Evolutionary conservation across 2,888 invertebrate genomes (phyloP).

Genomic region (Drosophila leonis): DNA sequence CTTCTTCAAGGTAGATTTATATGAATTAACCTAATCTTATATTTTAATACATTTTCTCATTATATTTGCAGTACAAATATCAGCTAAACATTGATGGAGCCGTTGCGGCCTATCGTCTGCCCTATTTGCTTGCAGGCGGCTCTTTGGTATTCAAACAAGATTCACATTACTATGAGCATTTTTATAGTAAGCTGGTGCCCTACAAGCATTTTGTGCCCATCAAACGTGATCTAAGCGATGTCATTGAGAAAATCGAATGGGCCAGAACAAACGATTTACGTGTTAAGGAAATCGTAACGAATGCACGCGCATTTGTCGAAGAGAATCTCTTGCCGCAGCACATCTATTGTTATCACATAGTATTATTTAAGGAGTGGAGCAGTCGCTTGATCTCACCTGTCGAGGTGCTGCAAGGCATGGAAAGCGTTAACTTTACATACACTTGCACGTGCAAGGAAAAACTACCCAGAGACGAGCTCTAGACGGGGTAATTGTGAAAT

Average conservation of each 20-base stretch:
- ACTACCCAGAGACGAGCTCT: constrained; percentile 79
- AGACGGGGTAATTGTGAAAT: constrained; percentile 34
- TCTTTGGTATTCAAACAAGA: constrained; percentile 96
- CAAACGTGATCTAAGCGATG: constrained; percentile 91
- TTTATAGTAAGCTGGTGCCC: constrained; percentile 91
- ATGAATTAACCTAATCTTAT: neutral
- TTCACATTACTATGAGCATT: constrained; percentile 97
- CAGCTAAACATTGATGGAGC: constrained; percentile 98
- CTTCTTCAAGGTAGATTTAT: constrained; percentile 93
- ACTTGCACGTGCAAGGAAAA: constrained; percentile 81
- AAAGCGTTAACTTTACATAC: constrained; percentile 86
- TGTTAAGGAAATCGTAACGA: constrained; percentile 88
- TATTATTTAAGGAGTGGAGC: constrained; percentile 91
- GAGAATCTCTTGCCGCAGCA: constrained; percentile 93
- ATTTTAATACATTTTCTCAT: constrained; percentile 3
- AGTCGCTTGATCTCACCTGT: constrained; percentile 88
- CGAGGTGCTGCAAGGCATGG: constrained; percentile 88
- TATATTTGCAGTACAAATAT: constrained; percentile 93
- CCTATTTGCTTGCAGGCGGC: constrained; percentile 95
- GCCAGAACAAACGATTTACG: constrained; percentile 90
- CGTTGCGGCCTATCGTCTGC: constrained; percentile 97
- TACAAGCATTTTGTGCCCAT: constrained; percentile 94
- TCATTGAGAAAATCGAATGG: constrained; percentile 92
- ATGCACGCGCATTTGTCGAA: constrained; percentile 90
- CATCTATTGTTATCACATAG: constrained; percentile 94